Conservation (phyloP, 2,888 invertebrate genomes). For the Agrotis clavis region DNA sequence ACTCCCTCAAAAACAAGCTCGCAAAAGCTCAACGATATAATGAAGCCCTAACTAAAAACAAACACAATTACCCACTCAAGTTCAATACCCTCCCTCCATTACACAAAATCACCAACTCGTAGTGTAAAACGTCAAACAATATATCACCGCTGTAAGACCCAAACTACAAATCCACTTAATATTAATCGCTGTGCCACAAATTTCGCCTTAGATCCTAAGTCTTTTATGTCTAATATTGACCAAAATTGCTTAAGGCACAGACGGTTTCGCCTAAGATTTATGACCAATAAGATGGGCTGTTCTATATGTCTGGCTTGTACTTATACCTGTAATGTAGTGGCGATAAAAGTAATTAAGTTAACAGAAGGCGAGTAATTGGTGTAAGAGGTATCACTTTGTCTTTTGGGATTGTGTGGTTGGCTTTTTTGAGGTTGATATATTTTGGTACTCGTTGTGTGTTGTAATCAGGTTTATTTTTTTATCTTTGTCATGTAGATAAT, state of each 20-base stretch:
- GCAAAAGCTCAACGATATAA: background rate
- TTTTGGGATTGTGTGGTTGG: background rate
- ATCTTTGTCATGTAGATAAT: background rate
- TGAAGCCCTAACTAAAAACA: background rate
- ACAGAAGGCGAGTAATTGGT: constrained; percentile 4
- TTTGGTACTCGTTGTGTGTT: background rate
- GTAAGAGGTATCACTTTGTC: background rate
- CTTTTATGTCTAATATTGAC: constrained; percentile 51
- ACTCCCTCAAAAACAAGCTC: background rate
- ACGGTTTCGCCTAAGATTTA: constrained; percentile 49
- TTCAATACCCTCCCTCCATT: constrained; percentile 12
- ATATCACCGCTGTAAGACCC: constrained; percentile 42
- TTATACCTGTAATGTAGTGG: constrained; percentile 15
- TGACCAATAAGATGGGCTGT: constrained; percentile 51
- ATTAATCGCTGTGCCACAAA: constrained; percentile 58
- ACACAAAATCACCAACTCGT: constrained; percentile 17
- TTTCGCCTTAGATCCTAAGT: constrained; percentile 48
- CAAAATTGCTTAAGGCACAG: constrained; percentile 46
- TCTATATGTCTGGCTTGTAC: constrained; percentile 5
- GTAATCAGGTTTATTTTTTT: no score
- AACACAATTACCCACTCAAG: background rate
- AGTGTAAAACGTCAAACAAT: constrained; percentile 50
- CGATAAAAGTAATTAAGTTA: constrained; percentile 31
- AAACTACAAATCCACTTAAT: constrained; percentile 52
- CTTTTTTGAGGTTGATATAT: background rate